Conservation (phyloP, 2,113 vertebrate genomes). For the Serinus canaria region DNA sequence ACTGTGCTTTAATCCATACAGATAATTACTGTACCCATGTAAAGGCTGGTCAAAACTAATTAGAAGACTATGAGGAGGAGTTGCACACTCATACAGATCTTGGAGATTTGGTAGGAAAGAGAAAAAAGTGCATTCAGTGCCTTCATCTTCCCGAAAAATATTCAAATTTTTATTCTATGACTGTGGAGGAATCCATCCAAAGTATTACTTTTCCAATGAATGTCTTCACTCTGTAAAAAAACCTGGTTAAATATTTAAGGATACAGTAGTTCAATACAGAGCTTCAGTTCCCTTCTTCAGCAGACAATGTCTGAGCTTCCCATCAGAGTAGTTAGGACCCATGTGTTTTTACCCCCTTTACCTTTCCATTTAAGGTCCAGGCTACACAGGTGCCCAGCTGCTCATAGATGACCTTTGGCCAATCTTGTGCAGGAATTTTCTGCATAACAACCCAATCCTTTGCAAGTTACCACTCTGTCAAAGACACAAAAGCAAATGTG, state of each 20-base stretch:
- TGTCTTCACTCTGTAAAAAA: not conserved
- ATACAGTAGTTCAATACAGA: not conserved
- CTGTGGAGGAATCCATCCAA: not conserved
- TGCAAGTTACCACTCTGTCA: not conserved
- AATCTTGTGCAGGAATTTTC: not conserved
- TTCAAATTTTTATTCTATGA: not conserved
- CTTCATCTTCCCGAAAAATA: not conserved
- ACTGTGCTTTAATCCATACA: not conserved
- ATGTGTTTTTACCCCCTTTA: not conserved
- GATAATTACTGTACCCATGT: not conserved
- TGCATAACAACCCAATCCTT: rapidly evolving
- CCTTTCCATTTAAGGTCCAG: not conserved
- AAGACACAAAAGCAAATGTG: not conserved
- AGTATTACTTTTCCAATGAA: not conserved
- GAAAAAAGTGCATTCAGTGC: not conserved
- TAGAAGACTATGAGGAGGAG: not conserved
- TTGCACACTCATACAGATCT: not conserved
- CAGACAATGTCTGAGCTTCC: not conserved
- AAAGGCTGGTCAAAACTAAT: not conserved
- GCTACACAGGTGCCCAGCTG: not conserved
- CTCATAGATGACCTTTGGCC: not conserved
- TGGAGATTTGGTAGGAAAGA: not conserved
- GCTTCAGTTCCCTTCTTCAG: not conserved
- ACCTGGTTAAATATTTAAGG: not conserved
- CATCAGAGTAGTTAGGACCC: not conserved